These are phyloP conservation scores for Geococcyx californianus DNA, from an alignment of 2,113 vertebrate species.

Conservation along the genomic window DNA sequence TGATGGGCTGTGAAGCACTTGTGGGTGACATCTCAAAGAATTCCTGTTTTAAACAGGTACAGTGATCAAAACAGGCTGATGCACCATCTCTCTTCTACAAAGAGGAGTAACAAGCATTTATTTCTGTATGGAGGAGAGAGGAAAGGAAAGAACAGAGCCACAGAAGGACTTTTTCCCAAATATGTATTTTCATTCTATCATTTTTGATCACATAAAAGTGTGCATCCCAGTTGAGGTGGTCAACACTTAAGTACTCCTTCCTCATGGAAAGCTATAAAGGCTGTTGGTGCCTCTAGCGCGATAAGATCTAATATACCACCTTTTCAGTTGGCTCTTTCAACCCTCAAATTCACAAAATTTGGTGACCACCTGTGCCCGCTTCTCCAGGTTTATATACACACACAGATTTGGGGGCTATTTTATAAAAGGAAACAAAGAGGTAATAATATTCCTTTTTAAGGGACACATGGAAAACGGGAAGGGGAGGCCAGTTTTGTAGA, in stretches of 20 bases:
- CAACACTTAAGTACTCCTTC: background rate
- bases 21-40: background rate
- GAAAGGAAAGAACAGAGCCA: background rate
- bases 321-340: background rate
- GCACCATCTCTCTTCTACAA: background rate
- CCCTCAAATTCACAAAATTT: background rate
- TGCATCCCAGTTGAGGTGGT: background rate
- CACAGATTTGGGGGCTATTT: background rate
- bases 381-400: background rate
- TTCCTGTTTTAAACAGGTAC: background rate
- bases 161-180: background rate
- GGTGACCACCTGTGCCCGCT: background rate
- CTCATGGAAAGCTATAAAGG: background rate
- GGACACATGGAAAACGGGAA: background rate
- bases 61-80: slow-evolving; percentile 17
- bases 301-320: background rate
- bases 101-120: background rate
- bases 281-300: background rate
- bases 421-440: background rate
- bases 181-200: background rate
- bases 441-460: background rate
- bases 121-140: background rate
- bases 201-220: no score
- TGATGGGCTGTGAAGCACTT: background rate
- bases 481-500: background rate